Evolutionary conservation across 1,140 invertebrate species (phyloP), one percentile per base, ranked within the genome.

Genomic region (Eufriesea mexicana): DNA sequence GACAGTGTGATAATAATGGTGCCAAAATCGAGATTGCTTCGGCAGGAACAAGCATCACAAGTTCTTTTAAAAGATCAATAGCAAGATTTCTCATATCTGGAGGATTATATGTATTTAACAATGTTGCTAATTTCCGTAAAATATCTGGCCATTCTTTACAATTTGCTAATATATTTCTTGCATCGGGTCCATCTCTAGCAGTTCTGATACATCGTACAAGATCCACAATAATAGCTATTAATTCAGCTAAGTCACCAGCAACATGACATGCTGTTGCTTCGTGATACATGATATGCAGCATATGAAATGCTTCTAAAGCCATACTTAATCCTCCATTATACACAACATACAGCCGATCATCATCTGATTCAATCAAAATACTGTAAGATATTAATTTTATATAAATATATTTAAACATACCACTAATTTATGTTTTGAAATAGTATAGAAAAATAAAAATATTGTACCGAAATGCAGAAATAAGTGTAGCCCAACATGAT

Each of bases 261-360:
- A 98, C 96, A 92, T 98, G 97, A 90, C 98, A 98, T 0, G 97
- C 97, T 8, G 97, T 98, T 23, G 98, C 98, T 93, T 99, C 98
- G 89, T 99, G 98, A 91, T 98, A 97, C 97, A 99, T 98, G 86
- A 98, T 97, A 94, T 98, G 98, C 77, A 99, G 94, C 84, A 98
- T 98, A 93, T 97, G 97, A 90, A 99, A 96, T 25, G 98, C 97
- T 95, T 98, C 98, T 92, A 98, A 97, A 35, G 98, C 96, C 95
- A 98, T 97, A 83, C 97, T 96, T 59, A 99, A 94, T 10, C 98
- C 98, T 72, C 97, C 97, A 90, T 98, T 98, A 84, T 97, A 98
- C 7, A 99, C 96, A 7, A 98, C 97, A 90, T 97, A 97, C 42
- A 98, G 93, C 89, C 97, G 96, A 94, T 99, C 98, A 84, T 99